Evolutionary conservation across 1,140 invertebrate species (phyloP), one percentile per base, ranked within the genome.

Genomic region (Aphaenogaster rudis): DNA sequence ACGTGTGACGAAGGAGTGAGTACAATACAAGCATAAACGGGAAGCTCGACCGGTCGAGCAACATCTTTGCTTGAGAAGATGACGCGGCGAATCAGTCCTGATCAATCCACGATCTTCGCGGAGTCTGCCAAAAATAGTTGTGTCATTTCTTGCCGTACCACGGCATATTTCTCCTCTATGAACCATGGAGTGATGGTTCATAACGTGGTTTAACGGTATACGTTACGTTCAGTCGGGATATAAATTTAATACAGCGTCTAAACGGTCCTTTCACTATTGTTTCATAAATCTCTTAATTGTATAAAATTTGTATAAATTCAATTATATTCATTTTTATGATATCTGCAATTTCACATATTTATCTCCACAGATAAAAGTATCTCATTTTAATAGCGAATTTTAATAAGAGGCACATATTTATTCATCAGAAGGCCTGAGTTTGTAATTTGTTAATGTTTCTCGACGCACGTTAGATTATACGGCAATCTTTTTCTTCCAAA

Each of bases 71-170:
- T 82, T n/a, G 7, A 28, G n/a, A 45, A 21, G 21, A n/a, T 82
- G 28, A 74, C 13, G 15, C 8, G 52, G 4, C 42, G 45, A 17
- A 36, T 72, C 13, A 28, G 15, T 74, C 28, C 3, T 33, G 33
- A 45, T 71, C 2, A 28, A n/a, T 48, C 8, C 52, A 48, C 28
- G n/a, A 50, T 74, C 4, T 36, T 3, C 9, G 52, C 36, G 36
- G 17, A 33, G 39, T 59, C 17, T 21, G 54, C 33, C 48, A 63
- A 84, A 84, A 76, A 84, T 63, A 84, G 8, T 84, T 28, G 7
- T 48, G 42, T 74, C 15, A 48, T 61, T 76, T 61, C 3, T 61
- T 8, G 45, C 28, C 6, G 11, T 45, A 59, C 1, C 8, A 4
- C 2, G 8, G 28, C 11, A 61, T 50, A 8, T 15, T 64, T 39